These are phyloP conservation scores for Lucinisca nassula DNA, from an alignment of 2,888 invertebrate genomes.

Conservation along the genomic window DNA sequence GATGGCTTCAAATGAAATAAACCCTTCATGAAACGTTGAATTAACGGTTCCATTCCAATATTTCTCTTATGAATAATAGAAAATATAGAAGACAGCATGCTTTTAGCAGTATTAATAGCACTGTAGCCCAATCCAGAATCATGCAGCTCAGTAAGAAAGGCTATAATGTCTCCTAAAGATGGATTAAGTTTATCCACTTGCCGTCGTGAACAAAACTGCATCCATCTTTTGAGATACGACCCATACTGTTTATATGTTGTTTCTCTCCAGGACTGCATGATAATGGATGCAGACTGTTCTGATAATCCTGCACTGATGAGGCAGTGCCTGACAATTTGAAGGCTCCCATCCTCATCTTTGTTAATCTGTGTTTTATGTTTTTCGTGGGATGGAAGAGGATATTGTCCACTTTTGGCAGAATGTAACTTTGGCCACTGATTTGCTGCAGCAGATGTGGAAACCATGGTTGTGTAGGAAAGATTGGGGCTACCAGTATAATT, in stretches of 20 bases:
- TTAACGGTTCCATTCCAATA: no score
- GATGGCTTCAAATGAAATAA: no score
- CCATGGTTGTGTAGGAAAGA: slow-evolving; percentile 48
- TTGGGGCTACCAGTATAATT: slow-evolving; percentile 45
- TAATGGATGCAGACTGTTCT: slow-evolving; percentile 26
- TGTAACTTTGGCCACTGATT: neutral
- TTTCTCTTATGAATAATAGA: no score
- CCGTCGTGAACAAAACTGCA: slow-evolving; percentile 45
- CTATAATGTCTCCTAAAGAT: no score
- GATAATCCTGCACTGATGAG: slow-evolving; percentile 26
- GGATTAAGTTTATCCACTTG: slow-evolving; percentile 46
- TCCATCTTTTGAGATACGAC: slow-evolving; percentile 48
- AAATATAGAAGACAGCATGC: no score
- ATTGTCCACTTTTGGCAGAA: slow-evolving; percentile 12
- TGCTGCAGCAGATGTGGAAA: slow-evolving; percentile 36
- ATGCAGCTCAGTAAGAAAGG: no score
- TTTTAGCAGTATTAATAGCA: no score
- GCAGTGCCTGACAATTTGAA: slow-evolving; percentile 34
- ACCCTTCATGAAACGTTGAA: no score
- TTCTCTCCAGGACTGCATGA: slow-evolving; percentile 30
- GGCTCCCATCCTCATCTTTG: slow-evolving; percentile 31
- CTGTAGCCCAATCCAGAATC: no score
- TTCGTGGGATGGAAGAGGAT: neutral
- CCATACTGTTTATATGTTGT: slow-evolving; percentile 47
- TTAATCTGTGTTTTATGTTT: slow-evolving; percentile 14